Evolutionary conservation across 2,888 invertebrate species (phyloP), one percentile per base, ranked within the genome.

Genomic region (Notodonta ziczac): DNA sequence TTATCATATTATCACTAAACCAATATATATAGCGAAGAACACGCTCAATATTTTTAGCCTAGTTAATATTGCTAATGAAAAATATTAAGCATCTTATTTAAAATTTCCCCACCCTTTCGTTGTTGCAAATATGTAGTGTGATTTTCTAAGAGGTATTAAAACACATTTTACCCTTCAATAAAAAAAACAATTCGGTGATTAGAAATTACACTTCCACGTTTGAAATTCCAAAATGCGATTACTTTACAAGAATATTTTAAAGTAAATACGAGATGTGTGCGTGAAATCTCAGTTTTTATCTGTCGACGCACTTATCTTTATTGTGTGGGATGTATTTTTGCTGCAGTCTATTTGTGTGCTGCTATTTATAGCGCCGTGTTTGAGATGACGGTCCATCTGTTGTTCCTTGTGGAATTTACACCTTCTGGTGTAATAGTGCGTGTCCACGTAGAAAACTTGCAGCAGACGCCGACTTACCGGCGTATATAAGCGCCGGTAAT

Each of bases 331-430:
- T 63, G 58, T 63, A 58, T 69, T 56, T 59, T 54, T 57, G 46
- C 52, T 59, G 57, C 68, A 56, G n/a, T 69, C 66, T 76, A 77
- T 75, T 76, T 72, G 44, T 74, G 60, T 67, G 10, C 4, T 8
- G 39, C 66, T 80, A 78, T 78, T 73, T 73, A 58, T 74, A 74
- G 67, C 32, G 13, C 10, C 42, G 14, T 42, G 56, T 55, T 42
- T 57, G 57, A 59, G 12, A 46, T 57, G 46, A 46, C 46, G 46
- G 13, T 46, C 2, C 46, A 46, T 46, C 13, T n/a, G 13, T n/a
- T 46, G 46, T 46, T 46, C 13, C 46, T 46, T n/a, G n/a, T 13
- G 5, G n/a, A 5, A 46, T 46, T 46, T n/a, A 46, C 46, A 42
- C 42, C 4, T 9, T 2, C 4, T 10, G 42, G 42, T 42, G 12